Base-by-base conservation (phyloP, 2,888 invertebrate species). In the Ditylenchus weischeri region DNA sequence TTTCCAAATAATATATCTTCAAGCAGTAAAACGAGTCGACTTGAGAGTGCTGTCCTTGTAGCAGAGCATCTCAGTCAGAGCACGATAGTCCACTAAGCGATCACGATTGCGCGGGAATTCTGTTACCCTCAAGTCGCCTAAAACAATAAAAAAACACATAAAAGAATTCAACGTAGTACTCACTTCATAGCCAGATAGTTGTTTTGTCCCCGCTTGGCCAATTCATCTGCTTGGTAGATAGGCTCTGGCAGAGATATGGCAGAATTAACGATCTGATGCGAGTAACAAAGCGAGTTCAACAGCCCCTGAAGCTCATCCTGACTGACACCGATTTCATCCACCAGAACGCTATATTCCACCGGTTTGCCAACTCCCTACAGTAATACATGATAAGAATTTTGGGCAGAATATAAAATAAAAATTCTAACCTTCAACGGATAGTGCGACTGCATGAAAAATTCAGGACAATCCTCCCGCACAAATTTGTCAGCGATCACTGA, bases 371-470 rank as follows among this genome's bases (percentile, higher is more conserved):
- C 66, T 7, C 74, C 74, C 74, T 72, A 61, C 19, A 74, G n/a
- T n/a, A 69, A 8, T 29, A 35, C 15, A 59, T 36, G 3, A 7
- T n/a, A n/a, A n/a, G n/a, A n/a, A n/a, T n/a, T n/a, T n/a, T n/a
- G n/a, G n/a, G n/a, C n/a, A n/a, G n/a, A n/a, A n/a, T n/a, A n/a
- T n/a, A n/a, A n/a, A n/a, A n/a, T n/a, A n/a, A 57, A 57, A 57
- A 5, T 23, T n/a, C 7, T n/a, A 59, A 76, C 75, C 66, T 68
- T 66, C 0, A 77, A 54, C 13, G 76, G 72, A 15, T 60, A 61
- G 50, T 77, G 73, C 11, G 73, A 64, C 47, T 72, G 72, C 43
- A 77, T 60, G n/a, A 66, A 69, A 76, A 50, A 70, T 54, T 80
- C 80, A 43, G 73, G 69, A 6, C 69, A 65, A 19, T 70, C 72